Conservation (phyloP, 2,797 vertebrate species). For the Trematomus bernacchii region DNA sequence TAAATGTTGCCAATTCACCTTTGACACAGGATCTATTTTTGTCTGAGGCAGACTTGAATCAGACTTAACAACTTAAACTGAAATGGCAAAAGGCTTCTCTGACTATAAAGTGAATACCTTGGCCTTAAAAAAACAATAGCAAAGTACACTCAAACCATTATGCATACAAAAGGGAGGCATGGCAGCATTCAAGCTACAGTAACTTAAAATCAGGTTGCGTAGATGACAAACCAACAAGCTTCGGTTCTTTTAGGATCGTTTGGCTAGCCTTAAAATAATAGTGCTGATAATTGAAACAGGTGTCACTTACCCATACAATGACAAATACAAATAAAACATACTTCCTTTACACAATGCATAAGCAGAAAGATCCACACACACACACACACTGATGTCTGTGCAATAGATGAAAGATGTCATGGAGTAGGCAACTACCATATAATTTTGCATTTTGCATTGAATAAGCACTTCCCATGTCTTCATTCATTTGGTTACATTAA, state of each 20-base stretch:
- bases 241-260: not conserved
- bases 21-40: not conserved
- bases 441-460: not conserved
- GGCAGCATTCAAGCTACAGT: not conserved
- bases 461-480: not conserved
- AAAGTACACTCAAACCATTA: not conserved
- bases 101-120: not conserved
- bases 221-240: not conserved
- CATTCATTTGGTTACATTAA: not conserved
- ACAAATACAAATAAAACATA: not conserved
- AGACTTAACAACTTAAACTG: not conserved
- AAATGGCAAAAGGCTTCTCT: not conserved
- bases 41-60: not conserved
- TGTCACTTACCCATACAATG: not conserved
- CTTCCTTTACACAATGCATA: not conserved
- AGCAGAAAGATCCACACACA: not conserved
- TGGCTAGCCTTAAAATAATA: not conserved
- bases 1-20: conserved; percentile 3
- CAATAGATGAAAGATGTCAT: not conserved
- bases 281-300: not conserved
- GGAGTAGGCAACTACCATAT: not conserved
- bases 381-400: not conserved
- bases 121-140: not conserved
- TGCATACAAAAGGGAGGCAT: not conserved
- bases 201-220: not conserved